These are phyloP conservation scores for Coelinius sp. DNA, from an alignment of 2,888 invertebrate genomes.

Conservation along the genomic window DNA sequence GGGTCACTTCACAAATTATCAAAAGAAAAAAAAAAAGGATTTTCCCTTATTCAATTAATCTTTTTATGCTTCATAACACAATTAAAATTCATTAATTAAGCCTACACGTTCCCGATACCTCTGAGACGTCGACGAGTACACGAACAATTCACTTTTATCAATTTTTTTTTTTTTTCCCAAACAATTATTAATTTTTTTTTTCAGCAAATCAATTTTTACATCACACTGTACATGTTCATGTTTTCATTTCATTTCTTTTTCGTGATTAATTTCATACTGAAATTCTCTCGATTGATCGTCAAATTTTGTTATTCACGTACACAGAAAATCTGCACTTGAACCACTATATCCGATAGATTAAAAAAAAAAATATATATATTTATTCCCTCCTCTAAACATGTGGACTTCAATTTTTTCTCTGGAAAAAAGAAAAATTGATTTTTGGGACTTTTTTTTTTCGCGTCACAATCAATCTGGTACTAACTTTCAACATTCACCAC, in stretches of 20 bases:
- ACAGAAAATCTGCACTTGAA: conserved; percentile 42
- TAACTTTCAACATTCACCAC: conserved; percentile 27
- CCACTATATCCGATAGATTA: conserved; percentile 34
- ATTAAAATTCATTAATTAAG: neutral
- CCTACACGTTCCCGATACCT: conserved; percentile 23
- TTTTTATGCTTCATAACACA: neutral
- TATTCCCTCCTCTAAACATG: neutral
- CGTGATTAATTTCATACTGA: conserved; percentile 20
- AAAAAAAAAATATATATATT: neutral
- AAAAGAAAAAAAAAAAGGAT: conserved; percentile 7
- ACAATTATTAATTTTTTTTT: neutral
- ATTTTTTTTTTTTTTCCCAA: conserved; percentile 1
- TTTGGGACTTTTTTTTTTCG: conserved; percentile 8
- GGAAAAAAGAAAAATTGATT: neutral
- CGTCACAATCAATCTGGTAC: conserved; percentile 14
- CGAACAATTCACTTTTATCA: conserved; percentile 34
- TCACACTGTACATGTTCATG: conserved; percentile 66
- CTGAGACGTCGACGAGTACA: conserved; percentile 38
- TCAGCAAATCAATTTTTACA: conserved; percentile 55
- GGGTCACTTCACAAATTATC: conserved; percentile 37
- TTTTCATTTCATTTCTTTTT: conserved; percentile 29
- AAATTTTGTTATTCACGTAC: conserved; percentile 19
- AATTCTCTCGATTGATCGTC: conserved; percentile 9
- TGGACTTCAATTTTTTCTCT: conserved; percentile 1
- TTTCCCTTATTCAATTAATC: neutral